Base-by-base conservation (phyloP, 2,888 invertebrate genomes). In the Hypsopygia costalis region DNA sequence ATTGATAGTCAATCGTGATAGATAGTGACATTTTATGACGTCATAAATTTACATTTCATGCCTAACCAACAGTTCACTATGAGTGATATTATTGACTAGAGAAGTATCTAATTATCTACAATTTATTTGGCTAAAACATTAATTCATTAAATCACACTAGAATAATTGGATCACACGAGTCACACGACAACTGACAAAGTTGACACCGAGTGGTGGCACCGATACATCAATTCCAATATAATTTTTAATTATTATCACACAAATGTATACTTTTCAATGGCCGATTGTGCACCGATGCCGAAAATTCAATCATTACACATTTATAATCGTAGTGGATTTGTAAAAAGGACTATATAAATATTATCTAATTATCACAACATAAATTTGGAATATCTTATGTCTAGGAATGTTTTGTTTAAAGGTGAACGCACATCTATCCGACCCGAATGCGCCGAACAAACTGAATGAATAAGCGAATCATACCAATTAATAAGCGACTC, bases 81-180 rank as follows among this genome's bases (percentile, higher is more conserved):
- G 47, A 60, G 55, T 62, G 58, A 58, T 63, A 62, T 56, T 52
- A 16, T 16, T 62, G 74, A 76, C 76, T 74, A 74, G 71, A 74
- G 71, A 69, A 58, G 44, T 62, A 57, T 46, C 58, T 69, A 68
- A 52, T 54, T 58, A 66, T 34, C 47, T 31, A 54, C 44, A 44
- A 40, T 55, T 57, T 59, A 55, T 69, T 69, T 72, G 70, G 65
- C 69, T 70, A 69, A 58, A 11, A 38, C 40, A 44, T 42, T 40
- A 25, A 25, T 25, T 25, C 25, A 16, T 47, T 47, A 51, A 60
- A 44, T 44, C 36, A 51, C 47, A 40, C 43, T 55, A 27, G 37
- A 31, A 55, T 40, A 45, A 48, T 49, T 49, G 48, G 51, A 55
- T 48, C 50, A 54, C 51, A 50, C 48, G 48, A 52, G 52, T 43